phyloP scores from a whole-genome alignment of 2,113 vertebrate species.

The Hylia prasina region DNA sequence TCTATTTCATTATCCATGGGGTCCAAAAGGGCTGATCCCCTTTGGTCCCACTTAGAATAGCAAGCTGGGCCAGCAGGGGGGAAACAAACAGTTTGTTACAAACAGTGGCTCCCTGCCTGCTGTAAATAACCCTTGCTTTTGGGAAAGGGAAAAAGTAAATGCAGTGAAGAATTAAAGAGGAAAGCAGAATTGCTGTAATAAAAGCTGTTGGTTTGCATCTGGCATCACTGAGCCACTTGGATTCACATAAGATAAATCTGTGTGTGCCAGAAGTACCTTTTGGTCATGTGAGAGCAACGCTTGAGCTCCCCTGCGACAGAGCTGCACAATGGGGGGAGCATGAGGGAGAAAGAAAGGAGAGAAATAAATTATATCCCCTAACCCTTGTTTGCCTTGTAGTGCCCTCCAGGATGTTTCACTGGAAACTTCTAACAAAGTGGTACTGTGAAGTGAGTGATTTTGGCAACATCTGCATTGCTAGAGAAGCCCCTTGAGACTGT shows the following conservation, averaged over 20 bases:
- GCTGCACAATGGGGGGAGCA: background rate
- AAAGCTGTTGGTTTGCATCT: background rate
- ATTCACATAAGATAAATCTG: background rate
- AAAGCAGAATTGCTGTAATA: background rate
- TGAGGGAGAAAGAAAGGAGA: background rate
- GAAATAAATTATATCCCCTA: background rate
- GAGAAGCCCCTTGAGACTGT: background rate
- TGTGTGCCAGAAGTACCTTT: background rate
- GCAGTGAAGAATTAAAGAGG: background rate
- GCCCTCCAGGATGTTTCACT: background rate
- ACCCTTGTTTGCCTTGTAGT: background rate
- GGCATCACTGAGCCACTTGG: background rate
- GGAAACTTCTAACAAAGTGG: background rate
- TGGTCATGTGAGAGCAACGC: rapidly evolving
- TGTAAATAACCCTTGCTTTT: background rate
- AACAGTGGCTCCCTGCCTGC: background rate
- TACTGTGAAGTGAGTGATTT: background rate
- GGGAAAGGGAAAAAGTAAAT: background rate
- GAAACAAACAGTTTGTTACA: background rate
- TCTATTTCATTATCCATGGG: background rate
- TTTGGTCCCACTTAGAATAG: background rate
- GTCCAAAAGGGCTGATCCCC: background rate
- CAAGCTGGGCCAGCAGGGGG: background rate
- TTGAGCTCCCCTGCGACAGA: background rate
- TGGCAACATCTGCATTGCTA: background rate